These are phyloP conservation scores for Podilymbus podiceps DNA, from an alignment of 2,113 vertebrate species.

Conservation along the genomic window DNA sequence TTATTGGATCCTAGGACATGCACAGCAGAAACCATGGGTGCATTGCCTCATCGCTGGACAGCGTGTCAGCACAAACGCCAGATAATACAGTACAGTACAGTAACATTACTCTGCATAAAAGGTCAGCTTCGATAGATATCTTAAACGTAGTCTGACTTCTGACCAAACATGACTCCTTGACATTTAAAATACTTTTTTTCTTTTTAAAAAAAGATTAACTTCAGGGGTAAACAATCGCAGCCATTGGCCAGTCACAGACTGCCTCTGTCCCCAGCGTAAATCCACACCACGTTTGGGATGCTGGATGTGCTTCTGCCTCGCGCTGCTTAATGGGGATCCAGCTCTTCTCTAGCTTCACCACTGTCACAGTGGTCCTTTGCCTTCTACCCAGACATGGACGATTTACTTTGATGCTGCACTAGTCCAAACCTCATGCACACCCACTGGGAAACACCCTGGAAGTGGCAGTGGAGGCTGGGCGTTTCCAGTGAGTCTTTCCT, in stretches of 20 bases:
- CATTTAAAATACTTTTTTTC: not conserved
- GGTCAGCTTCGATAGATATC: not conserved
- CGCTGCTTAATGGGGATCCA: not conserved
- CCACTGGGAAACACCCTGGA: not conserved
- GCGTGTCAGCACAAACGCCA: not conserved
- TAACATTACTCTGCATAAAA: not conserved
- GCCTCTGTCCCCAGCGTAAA: not conserved
- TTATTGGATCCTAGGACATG: not conserved
- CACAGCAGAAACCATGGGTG: not conserved
- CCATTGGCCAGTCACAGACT: not conserved
- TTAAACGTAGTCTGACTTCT: not conserved
- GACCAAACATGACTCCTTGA: not conserved
- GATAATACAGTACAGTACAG: not conserved
- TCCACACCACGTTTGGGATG: not conserved
- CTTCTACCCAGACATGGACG: not conserved
- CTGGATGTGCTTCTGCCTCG: not conserved
- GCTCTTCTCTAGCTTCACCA: not conserved
- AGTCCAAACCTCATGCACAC: not conserved
- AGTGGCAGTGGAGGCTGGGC: not conserved
- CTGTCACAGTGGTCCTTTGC: fast-evolving
- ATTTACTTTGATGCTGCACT: not conserved
- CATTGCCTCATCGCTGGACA: not conserved
- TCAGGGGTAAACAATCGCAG: not conserved
- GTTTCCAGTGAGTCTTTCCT: not conserved
- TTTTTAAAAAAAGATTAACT: not conserved